phyloP scores from a whole-genome alignment of 2,888 invertebrate species.

The Eurytoma adleriae region DNA sequence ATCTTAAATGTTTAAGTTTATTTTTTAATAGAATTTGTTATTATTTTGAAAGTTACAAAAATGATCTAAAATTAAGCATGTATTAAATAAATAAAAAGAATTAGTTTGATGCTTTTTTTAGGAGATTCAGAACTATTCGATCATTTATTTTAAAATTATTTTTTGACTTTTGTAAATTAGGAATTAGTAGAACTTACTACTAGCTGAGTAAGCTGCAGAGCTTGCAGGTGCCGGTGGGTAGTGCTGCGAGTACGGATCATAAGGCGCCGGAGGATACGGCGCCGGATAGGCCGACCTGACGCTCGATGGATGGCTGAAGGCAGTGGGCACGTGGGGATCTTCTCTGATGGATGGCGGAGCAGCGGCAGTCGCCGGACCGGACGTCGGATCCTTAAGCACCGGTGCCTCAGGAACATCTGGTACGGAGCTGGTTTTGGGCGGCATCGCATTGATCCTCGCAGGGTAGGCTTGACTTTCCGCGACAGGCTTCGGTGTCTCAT shows the following conservation, averaged over 20 bases:
- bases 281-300: constrained; percentile 64
- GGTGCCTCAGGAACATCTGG: constrained; percentile 55
- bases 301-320: constrained; percentile 72
- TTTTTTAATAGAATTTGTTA: no score
- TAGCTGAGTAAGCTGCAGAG: constrained; percentile 71
- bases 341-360: constrained; percentile 59
- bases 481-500: constrained; percentile 13
- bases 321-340: constrained; percentile 71
- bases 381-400: constrained; percentile 46
- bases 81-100: no score
- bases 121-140: no score
- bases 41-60: no score
- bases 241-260: constrained; percentile 73
- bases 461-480: constrained; percentile 45
- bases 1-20: no score
- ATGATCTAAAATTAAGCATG: no score
- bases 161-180: not conserved
- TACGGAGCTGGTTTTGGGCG: constrained; percentile 53
- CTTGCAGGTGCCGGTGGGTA: constrained; percentile 72
- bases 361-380: not conserved
- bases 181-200: constrained; percentile 63
- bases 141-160: no score
- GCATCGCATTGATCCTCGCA: constrained; percentile 58
- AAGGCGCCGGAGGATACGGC: constrained; percentile 72
- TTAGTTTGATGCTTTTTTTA: no score